Base-by-base conservation (phyloP, 2,113 vertebrate species). In the Junco hyemalis region DNA sequence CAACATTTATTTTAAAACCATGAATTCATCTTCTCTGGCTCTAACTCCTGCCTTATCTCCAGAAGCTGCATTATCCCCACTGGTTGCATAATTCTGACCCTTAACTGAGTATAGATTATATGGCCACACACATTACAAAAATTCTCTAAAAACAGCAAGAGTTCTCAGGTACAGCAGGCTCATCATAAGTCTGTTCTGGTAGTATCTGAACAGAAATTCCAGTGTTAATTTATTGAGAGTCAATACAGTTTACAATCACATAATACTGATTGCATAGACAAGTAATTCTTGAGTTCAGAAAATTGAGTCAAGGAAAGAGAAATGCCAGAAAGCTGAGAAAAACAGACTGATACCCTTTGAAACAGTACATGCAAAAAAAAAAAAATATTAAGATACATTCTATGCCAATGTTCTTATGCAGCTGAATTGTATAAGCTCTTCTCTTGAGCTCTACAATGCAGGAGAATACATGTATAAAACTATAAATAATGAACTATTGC, bases 261-360 rank as follows among this genome's bases (percentile, higher is more conserved):
- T n/a, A 74, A 61, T 36, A 16, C 8, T 9, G 6, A 73, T 25
- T 76, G 31, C 11, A 51, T 2, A 56, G 21, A 28, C 23, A 71
- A 74, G 17, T 12, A 71, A 47, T 13, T 12, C 16, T 29, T 78
- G 33, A 35, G 12, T 65, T 77, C 28, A 86, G 40, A 72, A 88
- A 90, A 76, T 3, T 0, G 0, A 64, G 14, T 29, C 0, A 0
- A 71, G 8, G 71, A 77, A 83, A 35, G 47, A 42, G 4, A 8
- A 57, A 54, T 21, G 5, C 12, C 53, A 60, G 51, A 68, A 85
- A 79, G 24, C 26, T 64, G n/a, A 45, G 33, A 78, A 42, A 59
- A 79, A 22, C 15, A 78, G 14, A 33, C 15, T 14, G 12, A 68
- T 6, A 42, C 3, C 12, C 8, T 63, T 57, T 26, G 47, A 59